Conservation (phyloP, 2,797 vertebrate genomes). For the Austrolebias charrua region DNA sequence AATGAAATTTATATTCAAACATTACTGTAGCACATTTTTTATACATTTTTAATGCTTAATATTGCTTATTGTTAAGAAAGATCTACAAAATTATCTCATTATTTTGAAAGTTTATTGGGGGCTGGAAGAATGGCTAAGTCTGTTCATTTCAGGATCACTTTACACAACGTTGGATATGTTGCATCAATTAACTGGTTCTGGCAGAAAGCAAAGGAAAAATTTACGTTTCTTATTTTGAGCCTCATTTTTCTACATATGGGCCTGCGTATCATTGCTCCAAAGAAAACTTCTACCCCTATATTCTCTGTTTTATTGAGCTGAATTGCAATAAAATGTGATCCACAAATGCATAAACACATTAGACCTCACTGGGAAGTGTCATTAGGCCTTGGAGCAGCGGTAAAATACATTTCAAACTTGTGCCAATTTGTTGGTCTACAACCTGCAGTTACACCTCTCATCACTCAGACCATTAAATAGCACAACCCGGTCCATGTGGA, state of each 20-base stretch:
- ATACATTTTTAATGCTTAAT: constrained; percentile 1
- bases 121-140: constrained; percentile 41
- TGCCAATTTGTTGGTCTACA: constrained; percentile 56
- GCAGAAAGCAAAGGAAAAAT: constrained; percentile 73
- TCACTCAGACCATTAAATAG: constrained; percentile 66
- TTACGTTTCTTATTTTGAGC: constrained; percentile 76
- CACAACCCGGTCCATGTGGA: constrained; percentile 36
- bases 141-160: constrained; percentile 66
- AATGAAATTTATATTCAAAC: constrained; percentile 50
- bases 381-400: constrained; percentile 66
- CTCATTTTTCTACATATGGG: constrained; percentile 73
- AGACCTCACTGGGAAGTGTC: constrained; percentile 73
- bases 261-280: constrained; percentile 68
- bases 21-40: constrained; percentile 24
- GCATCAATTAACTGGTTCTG: constrained; percentile 72
- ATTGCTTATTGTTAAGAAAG: constrained; percentile 21
- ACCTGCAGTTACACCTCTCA: constrained; percentile 75
- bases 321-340: constrained; percentile 77
- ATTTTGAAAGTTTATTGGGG: constrained; percentile 25
- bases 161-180: constrained; percentile 74
- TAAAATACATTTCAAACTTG: constrained; percentile 77
- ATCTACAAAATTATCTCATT: constrained; percentile 7
- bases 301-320: constrained; percentile 75
- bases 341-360: constrained; percentile 79
- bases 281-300: constrained; percentile 77